These are phyloP conservation scores for Nasalis larvatus DNA, from an alignment of 2,113 vertebrate species.

Conservation along the genomic window DNA sequence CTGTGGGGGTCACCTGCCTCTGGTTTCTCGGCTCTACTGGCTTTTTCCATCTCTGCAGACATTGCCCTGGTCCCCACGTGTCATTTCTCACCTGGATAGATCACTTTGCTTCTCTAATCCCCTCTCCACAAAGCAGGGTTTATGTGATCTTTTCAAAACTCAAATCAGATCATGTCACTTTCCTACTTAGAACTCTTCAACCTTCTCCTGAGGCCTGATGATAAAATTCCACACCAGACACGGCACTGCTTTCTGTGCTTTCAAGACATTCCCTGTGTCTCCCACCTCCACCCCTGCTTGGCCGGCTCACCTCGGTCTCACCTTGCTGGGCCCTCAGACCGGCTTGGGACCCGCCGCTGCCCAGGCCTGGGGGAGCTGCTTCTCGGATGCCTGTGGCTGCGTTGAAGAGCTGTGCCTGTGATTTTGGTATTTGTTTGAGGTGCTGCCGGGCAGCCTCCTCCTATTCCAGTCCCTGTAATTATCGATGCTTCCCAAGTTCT, in stretches of 20 bases:
- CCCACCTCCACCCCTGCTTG: background rate
- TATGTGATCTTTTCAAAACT: background rate
- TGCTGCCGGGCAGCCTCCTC: background rate
- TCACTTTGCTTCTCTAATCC: background rate
- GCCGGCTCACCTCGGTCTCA: background rate
- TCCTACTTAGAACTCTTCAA: background rate
- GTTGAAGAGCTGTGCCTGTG: background rate
- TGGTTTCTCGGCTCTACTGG: background rate
- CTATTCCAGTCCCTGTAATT: background rate
- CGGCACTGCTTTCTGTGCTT: background rate
- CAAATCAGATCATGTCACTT: background rate
- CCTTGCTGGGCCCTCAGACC: background rate
- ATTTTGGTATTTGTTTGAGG: background rate
- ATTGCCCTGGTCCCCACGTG: background rate
- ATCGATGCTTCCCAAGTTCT: background rate
- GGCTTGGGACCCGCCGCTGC: background rate
- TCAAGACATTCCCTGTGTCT: background rate
- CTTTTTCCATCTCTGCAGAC: background rate
- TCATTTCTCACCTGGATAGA: background rate
- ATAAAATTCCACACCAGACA: background rate
- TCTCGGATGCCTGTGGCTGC: fast-evolving
- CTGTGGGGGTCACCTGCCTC: background rate
- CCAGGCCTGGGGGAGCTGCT: too few species aligned
- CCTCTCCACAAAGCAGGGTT: background rate
- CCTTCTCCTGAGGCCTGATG: background rate